Base-by-base conservation (phyloP, 2,797 vertebrate species). In the Netta rufina region DNA sequence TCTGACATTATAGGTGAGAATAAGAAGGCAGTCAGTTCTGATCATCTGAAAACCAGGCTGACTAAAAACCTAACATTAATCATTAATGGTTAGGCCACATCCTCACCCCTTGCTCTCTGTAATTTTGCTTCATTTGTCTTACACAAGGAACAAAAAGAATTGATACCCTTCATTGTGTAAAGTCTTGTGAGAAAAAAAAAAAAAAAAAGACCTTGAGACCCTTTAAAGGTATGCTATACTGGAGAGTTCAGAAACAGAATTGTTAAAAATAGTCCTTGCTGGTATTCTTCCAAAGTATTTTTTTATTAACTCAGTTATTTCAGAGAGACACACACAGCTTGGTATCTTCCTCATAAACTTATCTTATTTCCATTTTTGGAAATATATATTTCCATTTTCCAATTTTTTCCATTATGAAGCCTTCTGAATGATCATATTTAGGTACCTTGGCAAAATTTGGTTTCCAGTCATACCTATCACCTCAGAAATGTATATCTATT, bases 311-410 rank as follows among this genome's bases (percentile, higher is more conserved):
- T 64, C 16, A 7, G 4, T 51, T 36, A 8, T 75, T 75, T 89
- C 28, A 11, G 53, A 75, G 11, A 21, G 8, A 6, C 4, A 3
- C 11, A 6, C 4, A 3, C 11, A n/a, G 19, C 15, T 11, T 4
- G 12, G 7, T n/a, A 17, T 57, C 57, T 78, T 75, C 67, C 9
- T 83, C n/a, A 57, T 66, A 66, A 82, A 57, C n/a, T 53, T 33
- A 1, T 79, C 8, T 58, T 76, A 13, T 12, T 83, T 74, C 9
- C 32, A 2, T 36, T 53, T 45, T 45, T 20, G 43, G 43, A 45
- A 45, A 45, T 45, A 45, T 20, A 5, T 45, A 45, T 45, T 45
- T 45, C 43, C 19, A 45, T 45, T 45, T 45, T 19, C 43, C 43
- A 45, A 45, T 45, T 45, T 45, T 12, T 83, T 74, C 9, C n/a